Base-by-base conservation (phyloP, 2,113 vertebrate genomes). In the Mus spicilegus region DNA sequence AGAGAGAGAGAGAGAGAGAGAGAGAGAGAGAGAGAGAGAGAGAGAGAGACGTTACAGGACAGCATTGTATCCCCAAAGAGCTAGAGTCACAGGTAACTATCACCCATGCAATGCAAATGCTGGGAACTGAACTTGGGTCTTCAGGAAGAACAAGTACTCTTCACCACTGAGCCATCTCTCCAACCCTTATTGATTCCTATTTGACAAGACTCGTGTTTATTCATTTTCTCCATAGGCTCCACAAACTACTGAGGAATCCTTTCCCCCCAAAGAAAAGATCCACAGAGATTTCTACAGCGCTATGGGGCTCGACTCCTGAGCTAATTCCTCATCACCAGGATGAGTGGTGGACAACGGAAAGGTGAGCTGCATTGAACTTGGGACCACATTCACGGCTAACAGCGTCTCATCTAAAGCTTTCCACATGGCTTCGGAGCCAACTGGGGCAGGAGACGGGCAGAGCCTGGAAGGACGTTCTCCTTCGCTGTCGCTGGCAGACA, bases 261-360 rank as follows among this genome's bases (percentile, higher is more conserved):
- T 14, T 1, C 9, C 14, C 51, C 42, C 46, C 36, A 22, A 51
- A 67, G 24, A 30, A 24, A 14, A 49, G 1, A 7, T 22, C 19
- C 36, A 14, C 30, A 0, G 16, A 1, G 4, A 9, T 19, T 42
- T 42, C 46, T 42, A 11, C 0, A 14, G n/a, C 0, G 2, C 17
- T 9, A 1, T 11, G 33, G 58, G 56, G 13, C 49, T 77, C 67
- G 11, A 24, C 13, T 56, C 73, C n/a, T 1, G 0, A 24, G 4
- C 36, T 7, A 67, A 49, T 26, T 13, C n/a, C 76, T 30, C 14
- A 39, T 42, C n/a, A 36, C 81, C 28, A 51, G 6, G 13, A 61
- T 63, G n/a, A 14, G 5, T 26, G 20, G 42, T 39, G 10, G 5
- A 26, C 26, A 12, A 0, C 13, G 12, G 5, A 8, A 56, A 33